Evolutionary conservation across 2,888 invertebrate genomes (phyloP), one percentile per base, ranked within the genome.

Genomic region (Drosophila cognata): DNA sequence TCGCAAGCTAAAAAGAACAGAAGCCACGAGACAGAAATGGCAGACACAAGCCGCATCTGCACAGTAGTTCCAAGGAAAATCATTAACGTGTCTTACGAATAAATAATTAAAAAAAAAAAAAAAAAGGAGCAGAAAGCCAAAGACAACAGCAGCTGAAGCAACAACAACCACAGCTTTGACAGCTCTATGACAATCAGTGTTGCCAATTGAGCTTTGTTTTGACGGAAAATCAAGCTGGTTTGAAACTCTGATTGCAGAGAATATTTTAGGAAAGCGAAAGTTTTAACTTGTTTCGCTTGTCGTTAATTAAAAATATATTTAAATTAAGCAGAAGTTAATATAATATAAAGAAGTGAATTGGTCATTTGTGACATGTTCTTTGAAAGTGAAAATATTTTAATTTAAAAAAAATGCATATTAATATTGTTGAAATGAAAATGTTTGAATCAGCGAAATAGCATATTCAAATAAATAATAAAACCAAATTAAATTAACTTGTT

Each of bases 21-120:
- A 7, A 71, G 55, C 43, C 57, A 16, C 29, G 16, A 28, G 52
- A 52, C 31, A 21, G 35, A 48, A 46, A 36, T 10, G 21, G 21
- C 43, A 53, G 35, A 11, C 16, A 16, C 29, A 21, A 36, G 31
- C 10, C 31, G 61, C 73, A 68, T 75, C 65, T 65, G 48, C 72
- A 69, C 71, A 53, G 61, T 86, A 53, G 61, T 86, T 81, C 84
- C 74, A 72, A 59, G 74, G 87, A 87, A 89, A 88, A 84, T 87
- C 83, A 89, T 86, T 84, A 86, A 87, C 87, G 89, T 82, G 89
- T 86, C 82, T 85, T 88, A 82, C 70, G 82, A 81, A 84, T 84
- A 89, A 89, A 84, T 81, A 87, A 87, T 87, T 87, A 87, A 83
- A 84, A 31, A 50, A 29, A 82, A 85, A 74, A 88, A 84, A 48